Evolutionary conservation across 2,888 invertebrate species (phyloP).

Genomic region (Eutolmus rufibarbis): DNA sequence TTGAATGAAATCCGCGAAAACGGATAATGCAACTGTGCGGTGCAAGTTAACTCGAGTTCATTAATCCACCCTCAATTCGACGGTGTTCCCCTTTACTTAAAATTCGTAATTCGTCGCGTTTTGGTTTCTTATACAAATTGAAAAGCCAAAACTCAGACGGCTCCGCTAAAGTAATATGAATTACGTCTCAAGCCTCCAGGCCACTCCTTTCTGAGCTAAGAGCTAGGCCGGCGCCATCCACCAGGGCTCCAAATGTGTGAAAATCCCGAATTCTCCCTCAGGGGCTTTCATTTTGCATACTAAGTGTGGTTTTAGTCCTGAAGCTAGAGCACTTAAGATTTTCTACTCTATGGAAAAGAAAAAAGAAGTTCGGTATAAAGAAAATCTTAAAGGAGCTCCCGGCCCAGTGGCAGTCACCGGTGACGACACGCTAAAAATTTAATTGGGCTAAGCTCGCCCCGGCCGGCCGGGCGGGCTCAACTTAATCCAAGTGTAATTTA

Average conservation of each 20-base stretch:
- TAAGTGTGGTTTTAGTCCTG: neutral
- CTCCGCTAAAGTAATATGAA: neutral
- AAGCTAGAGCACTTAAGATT: neutral
- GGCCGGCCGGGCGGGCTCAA: conserved; percentile 44
- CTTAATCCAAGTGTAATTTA: conserved; percentile 51
- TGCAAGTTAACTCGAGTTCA: neutral
- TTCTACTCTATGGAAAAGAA: neutral
- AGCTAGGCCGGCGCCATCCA: neutral
- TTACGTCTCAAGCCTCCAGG: neutral
- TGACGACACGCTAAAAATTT: neutral
- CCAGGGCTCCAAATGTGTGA: neutral
- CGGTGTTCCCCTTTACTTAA: neutral
- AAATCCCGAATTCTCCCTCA: neutral
- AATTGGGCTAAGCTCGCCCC: neutral
- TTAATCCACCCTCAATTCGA: neutral
- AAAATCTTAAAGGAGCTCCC: neutral
- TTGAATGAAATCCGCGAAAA: neutral
- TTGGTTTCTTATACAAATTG: neutral
- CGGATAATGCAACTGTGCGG: neutral
- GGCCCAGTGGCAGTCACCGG: neutral
- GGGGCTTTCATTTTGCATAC: neutral
- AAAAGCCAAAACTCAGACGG: neutral
- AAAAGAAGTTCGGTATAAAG: neutral
- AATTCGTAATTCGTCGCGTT: neutral
- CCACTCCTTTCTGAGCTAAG: neutral